Percentiles rank a stretch among this genome's conserved stretches.
phyloP scores from a whole-genome alignment of 2,113 vertebrate genomes.

The Marmota monax region DNA sequence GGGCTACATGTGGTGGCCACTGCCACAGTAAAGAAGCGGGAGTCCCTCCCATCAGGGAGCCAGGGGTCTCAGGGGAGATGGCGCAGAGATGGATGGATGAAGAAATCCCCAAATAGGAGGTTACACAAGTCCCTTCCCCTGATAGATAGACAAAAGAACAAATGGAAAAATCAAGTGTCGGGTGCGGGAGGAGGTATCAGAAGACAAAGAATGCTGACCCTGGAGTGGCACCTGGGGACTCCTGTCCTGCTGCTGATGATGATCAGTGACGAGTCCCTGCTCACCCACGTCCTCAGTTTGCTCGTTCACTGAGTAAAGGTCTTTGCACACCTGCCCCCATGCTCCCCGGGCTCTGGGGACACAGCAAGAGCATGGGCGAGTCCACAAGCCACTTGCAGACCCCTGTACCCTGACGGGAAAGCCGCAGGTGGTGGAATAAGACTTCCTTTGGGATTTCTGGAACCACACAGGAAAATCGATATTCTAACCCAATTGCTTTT shows the following conservation, averaged over 20 bases:
- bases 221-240: not conserved
- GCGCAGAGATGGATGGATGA: not conserved
- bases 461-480: constrained; percentile 71
- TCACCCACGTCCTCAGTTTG: not conserved
- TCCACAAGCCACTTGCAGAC: too few species aligned
- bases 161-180: not conserved
- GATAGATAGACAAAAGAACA: not conserved
- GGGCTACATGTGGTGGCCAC: not conserved
- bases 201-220: not conserved
- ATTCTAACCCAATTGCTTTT: constrained; percentile 66
- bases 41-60: not conserved
- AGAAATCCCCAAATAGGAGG: not conserved
- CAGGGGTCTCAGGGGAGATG: not conserved
- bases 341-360: not conserved
- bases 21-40: not conserved
- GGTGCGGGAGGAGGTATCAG: too few species aligned
- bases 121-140: not conserved
- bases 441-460: constrained; percentile 17
- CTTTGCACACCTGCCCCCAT: not conserved
- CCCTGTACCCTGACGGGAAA: not conserved
- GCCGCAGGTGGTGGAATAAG: not conserved
- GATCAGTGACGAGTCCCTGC: accelerated
- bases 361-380: too few species aligned
- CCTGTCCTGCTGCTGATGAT: not conserved
- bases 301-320: not conserved